Evolutionary conservation across 2,888 invertebrate genomes (phyloP).

Genomic region (Alentia gelatinosa): DNA sequence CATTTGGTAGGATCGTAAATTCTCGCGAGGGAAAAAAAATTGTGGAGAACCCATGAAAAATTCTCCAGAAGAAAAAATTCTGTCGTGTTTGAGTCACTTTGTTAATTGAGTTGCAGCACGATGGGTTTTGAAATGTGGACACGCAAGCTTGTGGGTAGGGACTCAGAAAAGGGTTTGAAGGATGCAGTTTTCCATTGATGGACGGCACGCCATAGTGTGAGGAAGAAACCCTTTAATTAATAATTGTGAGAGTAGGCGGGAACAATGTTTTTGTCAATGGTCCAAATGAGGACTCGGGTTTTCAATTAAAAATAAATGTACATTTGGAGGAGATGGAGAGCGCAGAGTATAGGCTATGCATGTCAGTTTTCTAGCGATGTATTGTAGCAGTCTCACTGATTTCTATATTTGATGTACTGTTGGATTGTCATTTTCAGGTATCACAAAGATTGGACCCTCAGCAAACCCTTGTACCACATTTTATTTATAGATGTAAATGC

Average conservation of each 20-base stretch:
- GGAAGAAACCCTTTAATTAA: not conserved
- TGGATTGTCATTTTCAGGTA: too few relatives aligned
- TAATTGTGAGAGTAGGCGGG: not conserved
- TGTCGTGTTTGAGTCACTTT: not conserved
- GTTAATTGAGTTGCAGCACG: not conserved
- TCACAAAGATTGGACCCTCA: too few relatives aligned
- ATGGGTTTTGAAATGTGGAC: not conserved
- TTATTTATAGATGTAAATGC: too few relatives aligned
- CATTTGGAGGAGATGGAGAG: too few relatives aligned
- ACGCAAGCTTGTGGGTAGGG: not conserved
- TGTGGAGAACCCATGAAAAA: not conserved
- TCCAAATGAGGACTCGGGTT: too few relatives aligned
- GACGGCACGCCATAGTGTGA: not conserved
- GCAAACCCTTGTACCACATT: too few relatives aligned
- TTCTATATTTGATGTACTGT: too few relatives aligned
- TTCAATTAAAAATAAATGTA: too few relatives aligned
- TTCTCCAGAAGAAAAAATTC: not conserved
- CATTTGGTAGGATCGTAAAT: not conserved
- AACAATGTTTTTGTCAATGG: too few relatives aligned
- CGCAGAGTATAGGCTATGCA: too few relatives aligned
- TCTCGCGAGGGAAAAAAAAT: not conserved
- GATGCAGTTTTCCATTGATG: not conserved
- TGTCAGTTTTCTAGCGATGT: too few relatives aligned
- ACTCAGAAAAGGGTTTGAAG: not conserved
- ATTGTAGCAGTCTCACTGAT: too few relatives aligned